A percentile compares a stretch with the other conserved stretches of the same genome.
Conservation (phyloP, 2,113 vertebrate species). For the Ctenodactylus gundi region DNA sequence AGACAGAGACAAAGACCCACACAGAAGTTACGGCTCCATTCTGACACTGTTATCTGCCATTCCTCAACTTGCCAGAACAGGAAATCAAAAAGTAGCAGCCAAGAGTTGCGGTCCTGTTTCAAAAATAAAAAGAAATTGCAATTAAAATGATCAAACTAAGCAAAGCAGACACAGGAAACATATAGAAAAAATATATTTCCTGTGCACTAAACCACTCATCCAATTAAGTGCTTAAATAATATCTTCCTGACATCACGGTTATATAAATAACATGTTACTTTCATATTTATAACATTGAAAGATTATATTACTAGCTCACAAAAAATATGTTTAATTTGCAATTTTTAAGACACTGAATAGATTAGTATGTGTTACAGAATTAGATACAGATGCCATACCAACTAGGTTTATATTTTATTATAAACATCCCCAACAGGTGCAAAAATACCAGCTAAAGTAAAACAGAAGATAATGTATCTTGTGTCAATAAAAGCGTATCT, state of each 20-base stretch:
- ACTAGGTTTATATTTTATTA: slow-evolving; percentile 71
- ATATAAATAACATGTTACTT: slow-evolving; percentile 81
- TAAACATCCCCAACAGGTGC: slow-evolving; percentile 74
- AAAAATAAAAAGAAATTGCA: slow-evolving; percentile 67
- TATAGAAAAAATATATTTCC: slow-evolving; percentile 73
- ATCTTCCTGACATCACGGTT: slow-evolving; percentile 80
- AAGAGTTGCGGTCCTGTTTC: slow-evolving; percentile 31
- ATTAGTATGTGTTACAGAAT: slow-evolving; percentile 68
- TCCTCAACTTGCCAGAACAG: slow-evolving; percentile 23
- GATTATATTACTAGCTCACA: slow-evolving; percentile 77
- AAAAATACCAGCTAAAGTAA: slow-evolving; percentile 71
- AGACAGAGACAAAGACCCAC: background rate
- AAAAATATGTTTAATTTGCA: slow-evolving; percentile 76
- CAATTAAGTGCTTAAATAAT: slow-evolving; percentile 82
- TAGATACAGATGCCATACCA: slow-evolving; percentile 62
- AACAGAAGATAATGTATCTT: slow-evolving; percentile 57
- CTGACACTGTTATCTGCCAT: background rate
- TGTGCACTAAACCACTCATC: slow-evolving; percentile 71
- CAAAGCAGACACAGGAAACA: slow-evolving; percentile 74
- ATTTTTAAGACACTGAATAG: slow-evolving; percentile 74
- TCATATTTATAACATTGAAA: slow-evolving; percentile 80
- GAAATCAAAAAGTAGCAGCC: slow-evolving; percentile 41
- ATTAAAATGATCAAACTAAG: slow-evolving; percentile 68
- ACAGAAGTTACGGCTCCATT: background rate
- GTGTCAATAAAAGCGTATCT: slow-evolving; percentile 49